A percentile compares a stretch with the other conserved stretches of the same genome.
These are phyloP conservation scores for Drosophila tani DNA, from an alignment of 1,140 invertebrate species.

Conservation along the genomic window DNA sequence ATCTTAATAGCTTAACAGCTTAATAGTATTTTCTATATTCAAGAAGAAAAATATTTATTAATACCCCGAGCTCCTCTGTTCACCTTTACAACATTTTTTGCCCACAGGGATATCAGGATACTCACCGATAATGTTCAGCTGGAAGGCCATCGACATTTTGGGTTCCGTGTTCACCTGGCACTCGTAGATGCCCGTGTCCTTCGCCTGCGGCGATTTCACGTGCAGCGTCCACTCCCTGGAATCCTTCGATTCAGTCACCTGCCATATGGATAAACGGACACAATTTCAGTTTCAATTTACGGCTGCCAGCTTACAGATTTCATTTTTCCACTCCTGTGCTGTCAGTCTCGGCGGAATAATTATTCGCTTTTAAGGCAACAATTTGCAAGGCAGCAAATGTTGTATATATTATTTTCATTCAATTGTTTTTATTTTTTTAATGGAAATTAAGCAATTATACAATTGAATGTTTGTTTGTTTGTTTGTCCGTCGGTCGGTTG, in stretches of 20 bases:
- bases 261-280: slow-evolving; percentile 76
- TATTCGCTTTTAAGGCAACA: slow-evolving; percentile 44
- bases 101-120: slow-evolving; percentile 45
- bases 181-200: slow-evolving; percentile 94
- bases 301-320: slow-evolving; percentile 19
- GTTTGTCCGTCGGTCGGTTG: neutral
- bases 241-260: slow-evolving; percentile 93
- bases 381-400: slow-evolving; percentile 41
- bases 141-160: slow-evolving; percentile 95
- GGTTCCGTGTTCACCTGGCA: slow-evolving; percentile 97
- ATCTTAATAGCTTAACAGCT: no score
- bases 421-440: slow-evolving; percentile 39
- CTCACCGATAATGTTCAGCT: slow-evolving; percentile 95
- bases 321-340: slow-evolving; percentile 23
- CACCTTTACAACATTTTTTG: neutral
- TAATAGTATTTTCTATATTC: no score
- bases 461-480: slow-evolving; percentile 49
- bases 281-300: slow-evolving; percentile 44
- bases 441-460: slow-evolving; percentile 63
- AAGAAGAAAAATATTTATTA: no score
- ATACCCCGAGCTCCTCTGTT: no score
- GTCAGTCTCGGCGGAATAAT: slow-evolving; percentile 50
- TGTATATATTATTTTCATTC: slow-evolving; percentile 18
- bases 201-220: slow-evolving; percentile 94
- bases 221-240: slow-evolving; percentile 97